phyloP scores from a whole-genome alignment of 2,888 invertebrate species.

The Aplocera efformata region DNA sequence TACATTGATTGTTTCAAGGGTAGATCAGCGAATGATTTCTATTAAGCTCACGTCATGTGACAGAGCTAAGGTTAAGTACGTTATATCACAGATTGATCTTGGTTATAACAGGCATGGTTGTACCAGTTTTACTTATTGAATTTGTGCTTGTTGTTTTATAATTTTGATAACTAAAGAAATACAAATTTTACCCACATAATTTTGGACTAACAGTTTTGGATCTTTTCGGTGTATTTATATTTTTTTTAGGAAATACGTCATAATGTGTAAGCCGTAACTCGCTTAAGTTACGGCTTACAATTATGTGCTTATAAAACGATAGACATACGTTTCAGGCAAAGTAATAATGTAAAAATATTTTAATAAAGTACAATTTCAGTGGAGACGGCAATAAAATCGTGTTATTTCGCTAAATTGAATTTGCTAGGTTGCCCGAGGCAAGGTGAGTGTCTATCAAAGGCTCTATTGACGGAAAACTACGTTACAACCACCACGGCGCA shows the following conservation, averaged over 20 bases:
- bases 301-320: too few relatives aligned
- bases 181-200: too few relatives aligned
- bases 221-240: too few relatives aligned
- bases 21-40: conserved; percentile 43
- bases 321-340: too few relatives aligned
- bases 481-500: conserved; percentile 17
- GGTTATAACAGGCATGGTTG: conserved; percentile 13
- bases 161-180: too few relatives aligned
- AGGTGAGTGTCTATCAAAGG: conserved; percentile 38
- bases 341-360: too few relatives aligned
- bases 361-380: not conserved
- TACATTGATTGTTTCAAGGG: conserved; percentile 37
- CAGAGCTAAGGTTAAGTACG: conserved; percentile 23
- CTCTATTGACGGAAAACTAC: conserved; percentile 39
- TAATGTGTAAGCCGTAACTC: too few relatives aligned
- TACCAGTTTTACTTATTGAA: conserved; percentile 15
- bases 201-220: too few relatives aligned
- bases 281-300: too few relatives aligned
- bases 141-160: not conserved
- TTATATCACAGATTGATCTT: conserved; percentile 12
- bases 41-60: conserved; percentile 36
- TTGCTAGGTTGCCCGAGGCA: conserved; percentile 30
- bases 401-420: conserved; percentile 19
- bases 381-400: not conserved
- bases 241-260: too few relatives aligned